These are phyloP conservation scores for Karalla daura DNA, from an alignment of 2,797 vertebrate genomes.

Conservation along the genomic window DNA sequence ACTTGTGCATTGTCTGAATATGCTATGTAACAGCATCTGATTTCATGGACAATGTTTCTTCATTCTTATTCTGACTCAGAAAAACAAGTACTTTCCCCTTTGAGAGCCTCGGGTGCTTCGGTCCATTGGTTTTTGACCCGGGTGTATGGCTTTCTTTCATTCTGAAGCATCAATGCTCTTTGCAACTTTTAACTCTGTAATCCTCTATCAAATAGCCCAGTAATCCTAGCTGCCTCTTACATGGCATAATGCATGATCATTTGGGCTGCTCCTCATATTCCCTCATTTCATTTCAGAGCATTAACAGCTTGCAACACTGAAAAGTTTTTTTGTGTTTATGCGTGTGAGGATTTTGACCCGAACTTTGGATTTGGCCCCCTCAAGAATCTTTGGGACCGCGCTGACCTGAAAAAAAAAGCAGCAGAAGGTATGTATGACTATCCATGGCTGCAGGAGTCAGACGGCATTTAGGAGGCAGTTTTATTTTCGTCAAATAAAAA, in stretches of 20 bases:
- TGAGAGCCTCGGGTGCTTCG: constrained; percentile 1
- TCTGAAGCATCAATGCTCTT: constrained; percentile 78
- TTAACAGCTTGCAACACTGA: constrained; percentile 53
- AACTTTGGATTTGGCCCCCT: constrained; percentile 25
- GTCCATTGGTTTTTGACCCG: constrained; percentile 39
- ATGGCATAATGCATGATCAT: constrained; percentile 80
- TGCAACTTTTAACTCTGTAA: constrained; percentile 82
- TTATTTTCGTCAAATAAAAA: constrained; percentile 29
- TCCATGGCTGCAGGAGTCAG: constrained; percentile 12
- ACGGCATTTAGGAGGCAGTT: neutral
- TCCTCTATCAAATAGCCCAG: constrained; percentile 78
- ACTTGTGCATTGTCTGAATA: neutral
- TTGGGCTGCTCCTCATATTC: constrained; percentile 74
- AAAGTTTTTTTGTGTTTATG: constrained; percentile 33
- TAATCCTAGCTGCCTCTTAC: constrained; percentile 80
- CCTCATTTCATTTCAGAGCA: constrained; percentile 64
- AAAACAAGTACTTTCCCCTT: constrained; percentile 11
- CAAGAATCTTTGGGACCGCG: constrained; percentile 4
- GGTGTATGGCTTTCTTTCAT: constrained; percentile 66
- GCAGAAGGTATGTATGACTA: neutral
- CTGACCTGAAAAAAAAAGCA: neutral
- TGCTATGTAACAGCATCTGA: neutral
- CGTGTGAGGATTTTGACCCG: neutral
- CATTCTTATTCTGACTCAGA: neutral
- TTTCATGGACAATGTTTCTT: neutral